Percentiles rank a stretch among this genome's conserved stretches.
Evolutionary conservation across 1,140 invertebrate genomes (phyloP).

Genomic region (Drosophila littoralis): DNA sequence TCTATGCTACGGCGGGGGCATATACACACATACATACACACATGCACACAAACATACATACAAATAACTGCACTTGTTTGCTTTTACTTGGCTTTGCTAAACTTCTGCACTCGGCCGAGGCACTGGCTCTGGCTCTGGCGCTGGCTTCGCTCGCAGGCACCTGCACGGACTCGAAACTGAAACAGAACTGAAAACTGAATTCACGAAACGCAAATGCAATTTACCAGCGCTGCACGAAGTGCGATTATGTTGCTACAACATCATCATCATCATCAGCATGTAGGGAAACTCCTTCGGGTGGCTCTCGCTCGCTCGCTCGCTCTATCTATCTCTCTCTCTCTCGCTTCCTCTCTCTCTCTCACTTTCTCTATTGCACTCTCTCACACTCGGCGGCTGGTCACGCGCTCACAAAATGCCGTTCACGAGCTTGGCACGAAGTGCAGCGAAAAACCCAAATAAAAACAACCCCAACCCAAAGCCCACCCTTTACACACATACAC

Average conservation of each 20-base stretch:
- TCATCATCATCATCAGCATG: slow-evolving; percentile 44
- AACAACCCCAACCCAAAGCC: slow-evolving; percentile 35
- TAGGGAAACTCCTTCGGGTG: slow-evolving; percentile 69
- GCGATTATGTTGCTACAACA: slow-evolving; percentile 57
- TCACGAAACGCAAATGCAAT: slow-evolving; percentile 59
- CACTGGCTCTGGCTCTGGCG: slow-evolving; percentile 27
- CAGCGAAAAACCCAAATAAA: slow-evolving; percentile 37
- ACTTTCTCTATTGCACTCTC: slow-evolving; percentile 17
- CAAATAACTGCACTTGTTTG: slow-evolving; percentile 41
- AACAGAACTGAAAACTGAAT: slow-evolving; percentile 65
- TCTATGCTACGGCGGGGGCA: slow-evolving; percentile 56
- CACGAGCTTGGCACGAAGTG: slow-evolving; percentile 46
- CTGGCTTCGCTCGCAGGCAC: slow-evolving; percentile 56
- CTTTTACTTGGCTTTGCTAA: slow-evolving; percentile 31
- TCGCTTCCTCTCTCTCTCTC: not conserved
- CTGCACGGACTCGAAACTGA: slow-evolving; percentile 77
- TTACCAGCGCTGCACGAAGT: slow-evolving; percentile 59
- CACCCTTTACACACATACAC: not conserved
- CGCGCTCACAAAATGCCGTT: slow-evolving; percentile 67
- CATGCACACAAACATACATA: slow-evolving; percentile 9
- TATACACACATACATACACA: slow-evolving; percentile 16
- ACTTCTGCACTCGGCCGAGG: slow-evolving; percentile 37
- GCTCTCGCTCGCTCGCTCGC: not conserved
- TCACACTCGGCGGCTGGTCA: slow-evolving; percentile 50
- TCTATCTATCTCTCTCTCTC: not conserved